Evolutionary conservation across 2,888 invertebrate species (phyloP).

Genomic region (Melangyna quadrimaculata): DNA sequence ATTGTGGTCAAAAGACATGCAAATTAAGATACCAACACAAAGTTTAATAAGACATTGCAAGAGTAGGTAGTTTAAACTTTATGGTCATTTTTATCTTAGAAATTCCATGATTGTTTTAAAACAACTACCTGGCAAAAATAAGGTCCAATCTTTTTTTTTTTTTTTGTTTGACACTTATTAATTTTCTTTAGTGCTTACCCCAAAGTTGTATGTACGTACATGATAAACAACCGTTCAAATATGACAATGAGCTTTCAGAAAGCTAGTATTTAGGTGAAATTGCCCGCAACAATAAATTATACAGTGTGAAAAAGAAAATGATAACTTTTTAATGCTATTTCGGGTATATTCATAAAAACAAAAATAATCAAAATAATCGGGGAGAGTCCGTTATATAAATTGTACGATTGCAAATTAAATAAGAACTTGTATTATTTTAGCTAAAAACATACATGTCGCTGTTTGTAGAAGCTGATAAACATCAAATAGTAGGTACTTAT

Average conservation of each 20-base stretch:
- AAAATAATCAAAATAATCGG: too few species aligned
- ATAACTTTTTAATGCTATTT: neutral
- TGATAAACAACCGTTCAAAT: neutral
- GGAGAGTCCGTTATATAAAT: too few species aligned
- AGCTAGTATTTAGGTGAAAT: neutral
- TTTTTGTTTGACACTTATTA: neutral
- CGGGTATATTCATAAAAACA: neutral
- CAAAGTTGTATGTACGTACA: neutral
- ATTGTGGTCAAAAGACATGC: neutral
- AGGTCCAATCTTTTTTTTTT: neutral
- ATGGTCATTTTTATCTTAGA: neutral
- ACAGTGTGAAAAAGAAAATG: neutral
- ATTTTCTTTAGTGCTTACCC: neutral
- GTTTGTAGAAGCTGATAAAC: too few species aligned
- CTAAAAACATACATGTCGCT: too few species aligned
- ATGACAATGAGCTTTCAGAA: neutral
- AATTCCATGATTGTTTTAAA: neutral
- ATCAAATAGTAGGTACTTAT: too few species aligned
- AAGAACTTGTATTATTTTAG: too few species aligned
- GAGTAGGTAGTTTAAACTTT: neutral
- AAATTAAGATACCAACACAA: constrained; percentile 26
- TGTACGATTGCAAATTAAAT: too few species aligned
- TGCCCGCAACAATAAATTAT: neutral
- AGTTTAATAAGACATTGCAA: neutral
- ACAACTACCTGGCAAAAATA: neutral